Percentiles rank a stretch among this genome's conserved stretches.
phyloP scores from a whole-genome alignment of 2,888 invertebrate species.

The Cancer borealis region DNA sequence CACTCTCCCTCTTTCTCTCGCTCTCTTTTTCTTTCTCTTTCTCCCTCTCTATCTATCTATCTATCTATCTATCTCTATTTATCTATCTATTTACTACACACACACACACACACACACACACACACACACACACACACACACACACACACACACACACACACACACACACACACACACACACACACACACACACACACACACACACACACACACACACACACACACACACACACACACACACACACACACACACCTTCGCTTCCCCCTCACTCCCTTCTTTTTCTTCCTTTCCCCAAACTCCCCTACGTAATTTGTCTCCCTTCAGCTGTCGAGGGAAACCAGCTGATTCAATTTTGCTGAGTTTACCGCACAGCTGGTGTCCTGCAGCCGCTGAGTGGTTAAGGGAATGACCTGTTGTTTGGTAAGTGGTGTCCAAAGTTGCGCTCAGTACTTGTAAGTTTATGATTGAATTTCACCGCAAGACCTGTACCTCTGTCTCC shows the following conservation, averaged over 20 bases:
- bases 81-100: too few relatives aligned
- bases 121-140: constrained; percentile 34
- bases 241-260: not conserved
- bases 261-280: not conserved
- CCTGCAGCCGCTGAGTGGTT: constrained; percentile 9
- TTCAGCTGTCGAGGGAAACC: constrained; percentile 15
- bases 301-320: not conserved
- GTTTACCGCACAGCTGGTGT: constrained; percentile 11
- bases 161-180: too few relatives aligned
- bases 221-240: too few relatives aligned
- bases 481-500: not conserved
- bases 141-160: constrained; percentile 34
- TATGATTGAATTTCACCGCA: not conserved
- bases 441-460: not conserved
- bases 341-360: constrained; percentile 9
- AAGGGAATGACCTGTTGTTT: not conserved
- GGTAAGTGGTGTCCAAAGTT: not conserved
- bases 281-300: not conserved
- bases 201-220: too few relatives aligned
- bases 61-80: too few relatives aligned
- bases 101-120: constrained; percentile 14
- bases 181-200: too few relatives aligned
- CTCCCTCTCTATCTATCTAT: too few relatives aligned
- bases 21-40: not conserved
- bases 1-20: not conserved